Evolutionary conservation across 2,888 invertebrate species (phyloP), one percentile per base, ranked within the genome.

Genomic region (Synergus itoensis): DNA sequence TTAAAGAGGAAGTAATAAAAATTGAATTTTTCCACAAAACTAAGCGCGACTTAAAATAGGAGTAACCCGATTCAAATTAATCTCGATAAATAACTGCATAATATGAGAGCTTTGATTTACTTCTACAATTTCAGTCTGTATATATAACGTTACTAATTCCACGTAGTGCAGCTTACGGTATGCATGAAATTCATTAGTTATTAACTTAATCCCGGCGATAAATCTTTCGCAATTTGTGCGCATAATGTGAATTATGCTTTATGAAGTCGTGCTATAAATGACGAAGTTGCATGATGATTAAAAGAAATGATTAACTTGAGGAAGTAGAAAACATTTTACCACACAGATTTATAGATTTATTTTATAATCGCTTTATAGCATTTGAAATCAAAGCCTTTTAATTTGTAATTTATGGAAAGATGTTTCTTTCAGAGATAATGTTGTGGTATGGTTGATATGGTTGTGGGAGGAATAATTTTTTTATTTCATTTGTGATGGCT

Each of bases 101-200:
- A 40, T 41, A 11, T n/a, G n/a, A 18, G 16, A 4, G n/a, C 69
- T 48, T 69, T 69, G 48, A 69, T 53, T 53, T 53, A 36, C 45
- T 48, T 69, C 69, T 69, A 18, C n/a, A 36, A 69, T 53, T 53
- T 69, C 48, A 69, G 45, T 1, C 8, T 16, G 21, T 45, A 69
- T 69, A 36, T 45, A 69, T 69, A 36, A 69, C 28, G 11, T 69
- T 69, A 69, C 69, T 48, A 69, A 69, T 69, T 16, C 69, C 28
- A 16, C 21, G 16, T 28, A 21, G 45, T 45, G 21, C 21, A 8
- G 18, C 45, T 45, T 67, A 45, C 21, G 11, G 16, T 21, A 45
- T 67, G 21, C 8, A 67, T 45, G 8, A 28, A 67, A 67, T 67
- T 45, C 67, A 41, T 65, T 12, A 67, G 45, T 45, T 21, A 67